A percentile compares a stretch with the other conserved stretches of the same genome.
These are phyloP conservation scores for Scopus umbretta DNA, from an alignment of 2,113 vertebrate genomes.

Conservation along the genomic window DNA sequence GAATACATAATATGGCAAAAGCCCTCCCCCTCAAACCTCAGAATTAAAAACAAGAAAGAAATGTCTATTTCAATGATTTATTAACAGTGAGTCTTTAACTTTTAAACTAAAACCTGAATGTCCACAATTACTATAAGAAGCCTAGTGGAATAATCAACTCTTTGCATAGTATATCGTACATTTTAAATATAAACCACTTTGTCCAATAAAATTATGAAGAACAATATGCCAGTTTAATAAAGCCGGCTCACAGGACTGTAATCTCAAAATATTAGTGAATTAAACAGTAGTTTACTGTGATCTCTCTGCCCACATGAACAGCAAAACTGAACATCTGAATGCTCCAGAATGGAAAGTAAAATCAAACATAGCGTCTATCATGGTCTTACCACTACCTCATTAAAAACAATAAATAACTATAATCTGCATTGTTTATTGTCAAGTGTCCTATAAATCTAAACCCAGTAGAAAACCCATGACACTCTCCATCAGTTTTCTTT, in stretches of 20 bases:
- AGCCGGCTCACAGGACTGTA: conserved; percentile 35
- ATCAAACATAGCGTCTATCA: conserved; percentile 1
- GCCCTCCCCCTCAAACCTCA: neutral
- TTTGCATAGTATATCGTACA: conserved; percentile 9
- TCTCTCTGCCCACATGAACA: conserved; percentile 22
- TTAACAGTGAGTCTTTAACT: conserved; percentile 42
- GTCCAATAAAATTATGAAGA: conserved; percentile 46
- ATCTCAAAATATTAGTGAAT: conserved; percentile 48
- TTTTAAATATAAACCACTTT: conserved; percentile 42
- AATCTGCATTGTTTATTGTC: conserved; percentile 45
- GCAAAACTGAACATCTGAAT: neutral
- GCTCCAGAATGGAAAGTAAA: conserved; percentile 28
- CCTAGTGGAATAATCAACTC: conserved; percentile 36
- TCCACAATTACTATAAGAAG: conserved; percentile 43
- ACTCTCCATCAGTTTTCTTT: neutral
- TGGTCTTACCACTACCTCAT: conserved; percentile 21
- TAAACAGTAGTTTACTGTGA: conserved; percentile 47
- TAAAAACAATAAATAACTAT: conserved; percentile 52
- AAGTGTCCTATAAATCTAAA: conserved; percentile 21
- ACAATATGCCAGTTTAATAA: conserved; percentile 16
- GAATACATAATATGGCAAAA: conserved; percentile 62
- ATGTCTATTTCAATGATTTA: conserved; percentile 37
- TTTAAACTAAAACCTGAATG: conserved; percentile 60
- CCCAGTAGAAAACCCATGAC: neutral
- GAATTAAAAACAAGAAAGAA: conserved; percentile 62